Conservation (phyloP, 2,888 invertebrate genomes). For the Anaspis maculata region DNA sequence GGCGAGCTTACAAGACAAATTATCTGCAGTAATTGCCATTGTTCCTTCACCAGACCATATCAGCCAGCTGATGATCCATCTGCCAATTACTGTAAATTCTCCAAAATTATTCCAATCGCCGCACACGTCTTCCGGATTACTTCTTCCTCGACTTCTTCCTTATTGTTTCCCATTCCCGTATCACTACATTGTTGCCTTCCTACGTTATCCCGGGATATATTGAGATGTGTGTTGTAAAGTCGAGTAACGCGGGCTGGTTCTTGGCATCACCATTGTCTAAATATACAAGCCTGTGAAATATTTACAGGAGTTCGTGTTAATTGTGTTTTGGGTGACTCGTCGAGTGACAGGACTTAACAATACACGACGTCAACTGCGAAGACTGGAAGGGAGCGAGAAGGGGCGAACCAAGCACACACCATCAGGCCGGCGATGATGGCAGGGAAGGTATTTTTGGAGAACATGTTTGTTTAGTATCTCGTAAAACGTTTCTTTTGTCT, state of each 20-base stretch:
- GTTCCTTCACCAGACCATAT: neutral
- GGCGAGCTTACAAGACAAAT: neutral
- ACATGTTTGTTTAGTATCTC: constrained; percentile 22
- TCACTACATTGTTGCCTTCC: no score
- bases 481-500: constrained; percentile 22
- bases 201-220: no score
- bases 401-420: constrained; percentile 8
- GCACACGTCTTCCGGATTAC: no score
- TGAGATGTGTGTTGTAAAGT: no score
- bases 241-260: no score
- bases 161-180: no score
- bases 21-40: neutral
- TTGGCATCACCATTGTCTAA: no score
- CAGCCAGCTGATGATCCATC: neutral
- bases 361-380: constrained; percentile 16
- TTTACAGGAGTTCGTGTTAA: constrained; percentile 21
- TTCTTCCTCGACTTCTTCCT: no score
- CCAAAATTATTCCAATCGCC: no score
- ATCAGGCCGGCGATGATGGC: constrained; percentile 5
- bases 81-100: no score
- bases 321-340: constrained; percentile 22
- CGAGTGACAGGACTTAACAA: constrained; percentile 24
- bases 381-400: no score
- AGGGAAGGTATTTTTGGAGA: constrained; percentile 21
- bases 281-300: constrained; percentile 12